Conservation (phyloP, 2,888 invertebrate species). For the Lapara coniferarum region DNA sequence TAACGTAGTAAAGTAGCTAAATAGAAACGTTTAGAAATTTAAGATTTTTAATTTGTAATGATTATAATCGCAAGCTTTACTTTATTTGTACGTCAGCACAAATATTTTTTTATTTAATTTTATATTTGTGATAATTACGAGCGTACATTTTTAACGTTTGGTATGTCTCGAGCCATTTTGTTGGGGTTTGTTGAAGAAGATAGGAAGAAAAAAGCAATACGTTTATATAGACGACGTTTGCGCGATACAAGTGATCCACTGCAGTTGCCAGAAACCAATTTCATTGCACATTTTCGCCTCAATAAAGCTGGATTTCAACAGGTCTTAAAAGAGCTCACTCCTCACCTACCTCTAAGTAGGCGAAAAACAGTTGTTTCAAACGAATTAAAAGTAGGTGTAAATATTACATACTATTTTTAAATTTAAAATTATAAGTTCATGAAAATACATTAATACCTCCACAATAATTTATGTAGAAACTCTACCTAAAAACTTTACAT, state of each 20-base stretch:
- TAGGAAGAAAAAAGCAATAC: neutral
- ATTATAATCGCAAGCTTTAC: neutral
- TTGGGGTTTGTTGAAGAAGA: neutral
- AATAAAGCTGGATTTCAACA: neutral
- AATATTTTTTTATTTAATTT: too few species aligned
- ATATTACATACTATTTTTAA: too few species aligned
- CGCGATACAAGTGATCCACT: conserved; percentile 4
- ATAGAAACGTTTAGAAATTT: neutral
- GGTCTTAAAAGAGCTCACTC: neutral
- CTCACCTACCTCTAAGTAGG: neutral
- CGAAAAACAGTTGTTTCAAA: neutral
- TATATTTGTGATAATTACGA: too few species aligned
- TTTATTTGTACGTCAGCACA: too few species aligned
- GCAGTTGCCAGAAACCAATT: neutral
- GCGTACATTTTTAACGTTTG: neutral
- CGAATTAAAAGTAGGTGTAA: neutral
- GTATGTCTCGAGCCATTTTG: neutral
- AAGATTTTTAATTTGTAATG: neutral
- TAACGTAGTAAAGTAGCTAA: too few species aligned
- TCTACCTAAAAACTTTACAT: neutral
- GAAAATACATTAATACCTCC: too few species aligned
- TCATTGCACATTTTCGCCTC: neutral
- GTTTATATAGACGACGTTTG: neutral
- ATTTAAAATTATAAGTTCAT: too few species aligned
- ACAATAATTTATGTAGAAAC: neutral